These are phyloP conservation scores for Anseranas semipalmata DNA, from an alignment of 2,113 vertebrate genomes.

Conservation along the genomic window DNA sequence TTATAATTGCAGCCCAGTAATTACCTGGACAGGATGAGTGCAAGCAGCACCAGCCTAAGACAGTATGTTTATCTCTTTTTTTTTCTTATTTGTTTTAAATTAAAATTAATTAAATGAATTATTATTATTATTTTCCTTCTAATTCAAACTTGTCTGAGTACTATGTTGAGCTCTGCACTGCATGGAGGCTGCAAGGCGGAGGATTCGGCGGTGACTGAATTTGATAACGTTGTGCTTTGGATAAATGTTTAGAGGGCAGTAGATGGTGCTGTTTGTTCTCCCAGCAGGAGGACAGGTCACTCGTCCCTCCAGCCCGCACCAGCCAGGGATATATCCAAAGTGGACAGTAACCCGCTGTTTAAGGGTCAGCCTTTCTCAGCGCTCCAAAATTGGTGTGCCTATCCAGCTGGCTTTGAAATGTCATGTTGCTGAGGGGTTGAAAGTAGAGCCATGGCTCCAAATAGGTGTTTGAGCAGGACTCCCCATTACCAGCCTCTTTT, in stretches of 20 bases:
- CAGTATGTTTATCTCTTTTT: fast-evolving
- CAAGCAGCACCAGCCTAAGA: background rate
- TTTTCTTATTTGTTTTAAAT: background rate
- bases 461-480: fast-evolving
- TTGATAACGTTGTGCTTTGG: background rate
- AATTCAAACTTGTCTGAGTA: background rate
- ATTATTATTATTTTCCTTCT: too few relatives aligned
- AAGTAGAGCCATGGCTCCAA: background rate
- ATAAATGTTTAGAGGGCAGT: background rate
- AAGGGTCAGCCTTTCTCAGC: background rate
- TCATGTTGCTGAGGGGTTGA: background rate
- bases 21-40: background rate
- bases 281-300: background rate
- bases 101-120: too few relatives aligned
- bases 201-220: background rate
- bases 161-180: background rate
- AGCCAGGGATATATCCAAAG: too few relatives aligned
- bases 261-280: slow-evolving; percentile 13
- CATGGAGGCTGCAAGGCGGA: background rate
- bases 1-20: background rate
- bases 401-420: background rate
- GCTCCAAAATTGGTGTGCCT: fast-evolving
- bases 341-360: background rate
- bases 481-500: fast-evolving
- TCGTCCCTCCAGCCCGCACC: background rate